Evolutionary conservation across 1,140 invertebrate genomes (phyloP).

Genomic region (Brachionus paranguensis): DNA sequence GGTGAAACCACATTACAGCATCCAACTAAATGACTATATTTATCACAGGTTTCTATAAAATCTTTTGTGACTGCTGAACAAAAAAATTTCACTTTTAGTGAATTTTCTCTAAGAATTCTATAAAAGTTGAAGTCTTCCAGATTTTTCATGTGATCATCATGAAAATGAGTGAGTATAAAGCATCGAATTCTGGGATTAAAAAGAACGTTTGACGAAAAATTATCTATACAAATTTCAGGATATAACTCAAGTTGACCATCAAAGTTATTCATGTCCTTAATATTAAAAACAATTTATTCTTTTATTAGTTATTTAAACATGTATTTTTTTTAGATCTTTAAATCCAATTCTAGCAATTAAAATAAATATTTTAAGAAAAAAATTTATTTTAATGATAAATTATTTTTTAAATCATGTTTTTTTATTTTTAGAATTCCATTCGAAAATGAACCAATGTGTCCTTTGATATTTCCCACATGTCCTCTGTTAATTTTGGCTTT

Average conservation of each 20-base stretch:
- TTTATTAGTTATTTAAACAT: not conserved
- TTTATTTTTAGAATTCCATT: conserved; percentile 32
- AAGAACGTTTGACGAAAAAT: conserved; percentile 11
- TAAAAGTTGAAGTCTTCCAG: conserved; percentile 2
- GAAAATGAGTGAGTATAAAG: conserved; percentile 37
- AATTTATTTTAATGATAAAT: not conserved
- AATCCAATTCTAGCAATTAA: not conserved
- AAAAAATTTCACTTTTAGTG: not conserved
- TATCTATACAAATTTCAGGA: conserved; percentile 35
- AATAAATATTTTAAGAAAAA: not conserved
- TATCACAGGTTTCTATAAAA: conserved; percentile 9
- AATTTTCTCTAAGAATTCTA: not conserved
- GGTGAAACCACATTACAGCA: not conserved
- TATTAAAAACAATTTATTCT: not conserved
- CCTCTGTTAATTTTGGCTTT: conserved; percentile 18
- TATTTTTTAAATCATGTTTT: conserved; percentile 23
- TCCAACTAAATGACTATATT: conserved; percentile 6
- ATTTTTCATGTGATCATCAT: conserved; percentile 40
- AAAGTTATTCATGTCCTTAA: conserved; percentile 16
- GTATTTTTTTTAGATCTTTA: not conserved
- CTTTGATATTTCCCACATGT: conserved; percentile 29
- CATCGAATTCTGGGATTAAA: not conserved
- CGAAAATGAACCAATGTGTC: conserved; percentile 32
- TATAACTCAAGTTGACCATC: conserved; percentile 12
- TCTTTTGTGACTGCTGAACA: conserved; percentile 12